Base-by-base conservation (phyloP, 2,888 invertebrate species). In the Athetis lepigone region DNA sequence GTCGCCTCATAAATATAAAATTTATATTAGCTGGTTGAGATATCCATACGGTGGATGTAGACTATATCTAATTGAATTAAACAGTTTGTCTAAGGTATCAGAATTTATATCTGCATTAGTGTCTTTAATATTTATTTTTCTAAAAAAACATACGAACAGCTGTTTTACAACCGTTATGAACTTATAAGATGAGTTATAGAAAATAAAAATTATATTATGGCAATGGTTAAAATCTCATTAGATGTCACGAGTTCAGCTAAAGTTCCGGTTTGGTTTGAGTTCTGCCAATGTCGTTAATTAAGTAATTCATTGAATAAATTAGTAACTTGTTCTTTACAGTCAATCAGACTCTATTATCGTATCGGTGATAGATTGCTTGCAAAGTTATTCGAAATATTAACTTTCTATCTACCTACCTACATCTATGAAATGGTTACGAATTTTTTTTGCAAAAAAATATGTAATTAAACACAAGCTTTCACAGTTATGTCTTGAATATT, bases 251-350 rank as follows among this genome's bases (percentile, higher is more conserved):
- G 29, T 43, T 42, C 37, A 50, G 39, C 29, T 40, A 27, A 25
- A 58, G 45, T 42, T 54, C 43, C 37, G 36, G 49, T 37, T 73
- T 58, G 54, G 47, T 62, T 42, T 51, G 70, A 23, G 61, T 54
- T 56, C 45, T 25, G 43, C 29, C 23, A 27, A 50, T 40, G 39
- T 16, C 37, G 49, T 49, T 74, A 69, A 74, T 74, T 59, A 73
- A 74, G 70, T 56, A 64, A 70, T 74, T 52, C 45, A 70, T 69
- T 69, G 64, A 73, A 74, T 73, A 57, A 73, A 70, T 74, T 69
- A 69, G 40, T 58, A 45, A 64, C 74, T 59, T 55, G 51, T 64
- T 64, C 37, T 16, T 72, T 54, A 23, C 54, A 46, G 60, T 46
- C 67, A 51, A 55, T 70, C 60, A 67, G 25, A 9, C 45, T 51